These are phyloP conservation scores for Fulmarus glacialis DNA, from an alignment of 2,113 vertebrate species.

Conservation along the genomic window DNA sequence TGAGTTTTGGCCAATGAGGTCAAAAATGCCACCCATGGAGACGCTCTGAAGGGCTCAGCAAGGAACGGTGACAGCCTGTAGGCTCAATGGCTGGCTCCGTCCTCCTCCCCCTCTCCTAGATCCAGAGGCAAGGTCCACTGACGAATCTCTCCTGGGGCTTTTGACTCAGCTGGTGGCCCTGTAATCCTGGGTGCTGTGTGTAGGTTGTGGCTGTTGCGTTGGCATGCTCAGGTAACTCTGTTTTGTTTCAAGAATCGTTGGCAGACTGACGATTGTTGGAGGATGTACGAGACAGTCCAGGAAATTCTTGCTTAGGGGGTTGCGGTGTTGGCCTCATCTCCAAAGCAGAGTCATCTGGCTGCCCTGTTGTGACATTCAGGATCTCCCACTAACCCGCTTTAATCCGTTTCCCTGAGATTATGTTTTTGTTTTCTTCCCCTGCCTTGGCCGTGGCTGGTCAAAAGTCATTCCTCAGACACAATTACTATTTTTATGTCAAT, in stretches of 20 bases:
- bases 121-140: not conserved
- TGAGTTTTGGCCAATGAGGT: not conserved
- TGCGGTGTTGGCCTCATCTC: not conserved
- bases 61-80: not conserved
- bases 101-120: not conserved
- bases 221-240: not conserved
- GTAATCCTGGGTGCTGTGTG: not conserved
- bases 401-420: not conserved
- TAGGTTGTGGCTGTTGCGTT: not conserved
- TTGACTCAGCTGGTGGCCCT: conserved; percentile 10
- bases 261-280: not conserved
- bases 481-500: not conserved
- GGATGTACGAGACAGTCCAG: not conserved
- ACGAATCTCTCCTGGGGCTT: not conserved
- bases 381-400: not conserved
- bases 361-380: not conserved
- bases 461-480: not conserved
- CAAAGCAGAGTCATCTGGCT: not conserved
- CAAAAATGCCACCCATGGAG: not conserved
- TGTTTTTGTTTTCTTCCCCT: not conserved
- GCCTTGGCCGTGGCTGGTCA: not conserved
- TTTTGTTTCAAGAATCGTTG: not conserved
- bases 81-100: not conserved
- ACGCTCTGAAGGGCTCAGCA: not conserved
- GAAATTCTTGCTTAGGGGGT: not conserved